Evolutionary conservation across 64 coral and sea anemone species (phyloP).

Genomic region (Astreopora myriophthalma): DNA sequence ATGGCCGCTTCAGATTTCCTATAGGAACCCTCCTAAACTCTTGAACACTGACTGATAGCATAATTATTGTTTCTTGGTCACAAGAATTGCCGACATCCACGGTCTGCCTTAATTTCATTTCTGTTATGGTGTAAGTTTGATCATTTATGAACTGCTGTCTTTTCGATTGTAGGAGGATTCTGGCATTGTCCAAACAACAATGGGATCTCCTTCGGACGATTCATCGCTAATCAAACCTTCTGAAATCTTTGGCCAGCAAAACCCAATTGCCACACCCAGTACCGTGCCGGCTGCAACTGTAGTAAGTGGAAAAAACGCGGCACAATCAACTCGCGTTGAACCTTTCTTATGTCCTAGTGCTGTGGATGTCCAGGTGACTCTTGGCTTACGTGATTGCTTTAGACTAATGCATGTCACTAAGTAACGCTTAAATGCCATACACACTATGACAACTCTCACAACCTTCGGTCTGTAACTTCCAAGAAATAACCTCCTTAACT

Average conservation of each 20-base stretch:
- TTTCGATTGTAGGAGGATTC: slow-evolving; percentile 84
- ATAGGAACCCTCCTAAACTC: too few species aligned
- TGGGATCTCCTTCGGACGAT: slow-evolving; percentile 53
- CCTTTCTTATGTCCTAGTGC: slow-evolving; percentile 79
- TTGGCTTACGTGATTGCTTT: slow-evolving; percentile 45
- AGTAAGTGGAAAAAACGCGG: slow-evolving; percentile 77
- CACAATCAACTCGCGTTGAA: slow-evolving; percentile 76
- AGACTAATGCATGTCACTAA: slow-evolving; percentile 35
- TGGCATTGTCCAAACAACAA: slow-evolving; percentile 72
- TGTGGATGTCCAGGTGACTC: slow-evolving; percentile 85
- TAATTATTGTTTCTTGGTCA: too few species aligned
- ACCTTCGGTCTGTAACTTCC: too few species aligned
- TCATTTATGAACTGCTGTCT: too few species aligned
- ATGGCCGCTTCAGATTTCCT: too few species aligned
- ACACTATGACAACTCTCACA: neutral
- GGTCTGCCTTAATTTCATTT: too few species aligned
- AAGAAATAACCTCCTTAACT: too few species aligned
- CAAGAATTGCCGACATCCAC: too few species aligned
- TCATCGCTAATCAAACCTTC: slow-evolving; percentile 74
- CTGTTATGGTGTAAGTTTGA: too few species aligned
- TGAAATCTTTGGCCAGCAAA: slow-evolving; percentile 85
- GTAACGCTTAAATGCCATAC: slow-evolving; percentile 43
- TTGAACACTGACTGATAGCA: too few species aligned
- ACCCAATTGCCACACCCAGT: slow-evolving; percentile 77
- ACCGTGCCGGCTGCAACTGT: slow-evolving; percentile 40